A percentile compares a stretch with the other conserved stretches of the same genome.
These are phyloP conservation scores for Gallinago nigripennis DNA, from an alignment of 2,797 vertebrate species.

Conservation along the genomic window DNA sequence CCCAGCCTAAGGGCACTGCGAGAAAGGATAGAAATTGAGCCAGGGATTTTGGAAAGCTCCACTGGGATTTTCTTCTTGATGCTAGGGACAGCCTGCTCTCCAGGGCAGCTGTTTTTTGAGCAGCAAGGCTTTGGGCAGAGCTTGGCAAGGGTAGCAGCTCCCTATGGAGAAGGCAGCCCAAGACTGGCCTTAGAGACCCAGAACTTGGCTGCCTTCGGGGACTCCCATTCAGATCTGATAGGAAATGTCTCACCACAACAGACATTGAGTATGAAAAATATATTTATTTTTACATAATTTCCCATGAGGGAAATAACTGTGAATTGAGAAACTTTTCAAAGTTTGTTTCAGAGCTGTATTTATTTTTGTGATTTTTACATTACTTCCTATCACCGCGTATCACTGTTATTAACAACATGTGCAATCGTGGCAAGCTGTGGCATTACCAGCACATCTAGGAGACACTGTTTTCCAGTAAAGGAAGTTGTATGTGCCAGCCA, in stretches of 20 bases:
- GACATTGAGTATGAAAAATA: background rate
- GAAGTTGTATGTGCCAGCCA: background rate
- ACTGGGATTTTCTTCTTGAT: background rate
- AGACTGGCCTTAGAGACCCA: background rate
- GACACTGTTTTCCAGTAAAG: slow-evolving; percentile 25
- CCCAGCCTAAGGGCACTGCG: background rate
- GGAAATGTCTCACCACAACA: slow-evolving; percentile 1
- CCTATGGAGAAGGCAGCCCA: background rate
- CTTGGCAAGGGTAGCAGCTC: background rate
- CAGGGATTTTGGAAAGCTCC: background rate
- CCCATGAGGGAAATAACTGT: slow-evolving; percentile 23
- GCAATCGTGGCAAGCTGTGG: background rate
- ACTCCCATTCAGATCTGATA: background rate
- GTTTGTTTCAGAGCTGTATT: background rate
- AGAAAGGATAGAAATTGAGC: background rate
- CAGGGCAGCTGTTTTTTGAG: background rate
- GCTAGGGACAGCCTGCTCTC: background rate
- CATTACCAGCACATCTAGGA: background rate
- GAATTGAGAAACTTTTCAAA: slow-evolving; percentile 16
- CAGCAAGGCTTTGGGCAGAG: background rate
- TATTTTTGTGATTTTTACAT: slow-evolving; percentile 43
- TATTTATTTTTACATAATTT: slow-evolving; percentile 50
- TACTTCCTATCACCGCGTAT: slow-evolving; percentile 10
- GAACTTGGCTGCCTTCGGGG: background rate
- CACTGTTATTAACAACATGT: background rate